Percentiles rank a stretch among this genome's conserved stretches.
Evolutionary conservation across 2,113 vertebrate species (phyloP).

Genomic region (Patagioenas fasciata): DNA sequence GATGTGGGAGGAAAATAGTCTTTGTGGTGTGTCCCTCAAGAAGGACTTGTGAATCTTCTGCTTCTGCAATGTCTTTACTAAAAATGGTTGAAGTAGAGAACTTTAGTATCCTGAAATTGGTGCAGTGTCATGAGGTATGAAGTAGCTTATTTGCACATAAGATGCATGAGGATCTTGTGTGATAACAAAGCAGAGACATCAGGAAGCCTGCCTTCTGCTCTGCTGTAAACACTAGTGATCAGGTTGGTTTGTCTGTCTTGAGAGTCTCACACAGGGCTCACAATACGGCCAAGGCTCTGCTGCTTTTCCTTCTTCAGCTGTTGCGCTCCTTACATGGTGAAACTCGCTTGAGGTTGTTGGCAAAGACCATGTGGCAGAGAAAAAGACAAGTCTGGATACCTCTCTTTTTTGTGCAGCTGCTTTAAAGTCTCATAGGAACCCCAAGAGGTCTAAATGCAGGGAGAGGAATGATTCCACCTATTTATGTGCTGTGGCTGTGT

Average conservation of each 20-base stretch:
- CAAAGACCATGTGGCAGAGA: not conserved
- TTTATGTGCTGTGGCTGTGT: not conserved
- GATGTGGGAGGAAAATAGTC: not conserved
- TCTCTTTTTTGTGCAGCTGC: too few species aligned
- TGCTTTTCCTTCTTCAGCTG: not conserved
- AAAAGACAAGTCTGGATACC: not conserved
- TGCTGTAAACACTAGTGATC: not conserved
- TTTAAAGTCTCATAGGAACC: not conserved
- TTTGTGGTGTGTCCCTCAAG: not conserved
- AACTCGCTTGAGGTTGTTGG: not conserved
- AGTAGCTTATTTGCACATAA: not conserved
- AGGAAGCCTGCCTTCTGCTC: not conserved
- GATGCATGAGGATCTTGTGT: not conserved
- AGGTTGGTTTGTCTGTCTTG: not conserved
- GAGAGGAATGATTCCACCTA: not conserved
- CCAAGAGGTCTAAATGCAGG: not conserved
- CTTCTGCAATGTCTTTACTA: not conserved
- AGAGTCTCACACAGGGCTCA: not conserved
- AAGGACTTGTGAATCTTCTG: not conserved
- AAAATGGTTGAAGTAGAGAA: not conserved
- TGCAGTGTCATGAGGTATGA: not conserved
- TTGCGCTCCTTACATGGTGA: not conserved
- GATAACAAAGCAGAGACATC: rapidly evolving
- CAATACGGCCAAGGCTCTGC: too few species aligned
- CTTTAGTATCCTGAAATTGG: not conserved